phyloP scores from a whole-genome alignment of 2,888 invertebrate species.

The Caenorhabditis zanzibari region DNA sequence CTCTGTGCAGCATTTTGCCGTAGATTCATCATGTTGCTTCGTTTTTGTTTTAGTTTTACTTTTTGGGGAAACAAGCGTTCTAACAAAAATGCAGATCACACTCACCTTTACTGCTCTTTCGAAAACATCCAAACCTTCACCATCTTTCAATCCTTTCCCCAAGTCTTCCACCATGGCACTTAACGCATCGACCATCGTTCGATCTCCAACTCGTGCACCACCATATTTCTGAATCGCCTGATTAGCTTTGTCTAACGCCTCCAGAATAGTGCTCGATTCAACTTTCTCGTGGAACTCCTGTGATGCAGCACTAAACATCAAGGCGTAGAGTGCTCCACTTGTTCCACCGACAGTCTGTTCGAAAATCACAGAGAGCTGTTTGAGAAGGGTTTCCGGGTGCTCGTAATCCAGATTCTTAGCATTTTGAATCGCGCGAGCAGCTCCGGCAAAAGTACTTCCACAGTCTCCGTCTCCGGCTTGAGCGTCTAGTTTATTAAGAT shows the following conservation, averaged over 20 bases:
- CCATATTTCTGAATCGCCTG: slow-evolving; percentile 86
- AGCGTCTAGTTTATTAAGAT: slow-evolving; percentile 87
- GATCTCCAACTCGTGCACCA: slow-evolving; percentile 88
- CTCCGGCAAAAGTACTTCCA: slow-evolving; percentile 85
- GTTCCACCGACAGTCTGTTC: slow-evolving; percentile 80
- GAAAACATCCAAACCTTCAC: slow-evolving; percentile 41
- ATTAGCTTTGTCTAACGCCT: slow-evolving; percentile 68
- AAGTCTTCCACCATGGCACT: slow-evolving; percentile 65
- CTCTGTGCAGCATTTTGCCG: too few relatives aligned
- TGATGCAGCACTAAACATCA: slow-evolving; percentile 74
- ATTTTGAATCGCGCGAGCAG: slow-evolving; percentile 55
- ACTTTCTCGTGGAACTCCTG: slow-evolving; percentile 48
- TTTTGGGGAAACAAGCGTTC: too few relatives aligned
- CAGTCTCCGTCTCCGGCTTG: slow-evolving; percentile 90
- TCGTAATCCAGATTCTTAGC: slow-evolving; percentile 28
- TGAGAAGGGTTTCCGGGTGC: slow-evolving; percentile 70
- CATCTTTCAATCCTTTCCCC: slow-evolving; percentile 1
- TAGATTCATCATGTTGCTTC: too few relatives aligned
- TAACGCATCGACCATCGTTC: slow-evolving; percentile 88
- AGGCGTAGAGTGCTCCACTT: slow-evolving; percentile 80
- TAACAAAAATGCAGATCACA: too few relatives aligned
- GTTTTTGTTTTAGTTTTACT: too few relatives aligned
- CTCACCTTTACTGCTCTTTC: slow-evolving; percentile 61
- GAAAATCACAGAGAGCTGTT: slow-evolving; percentile 75
- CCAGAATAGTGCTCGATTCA: slow-evolving; percentile 11